Evolutionary conservation across 2,888 invertebrate species (phyloP), one percentile per base, ranked within the genome.

Genomic region (Ophion costatus): DNA sequence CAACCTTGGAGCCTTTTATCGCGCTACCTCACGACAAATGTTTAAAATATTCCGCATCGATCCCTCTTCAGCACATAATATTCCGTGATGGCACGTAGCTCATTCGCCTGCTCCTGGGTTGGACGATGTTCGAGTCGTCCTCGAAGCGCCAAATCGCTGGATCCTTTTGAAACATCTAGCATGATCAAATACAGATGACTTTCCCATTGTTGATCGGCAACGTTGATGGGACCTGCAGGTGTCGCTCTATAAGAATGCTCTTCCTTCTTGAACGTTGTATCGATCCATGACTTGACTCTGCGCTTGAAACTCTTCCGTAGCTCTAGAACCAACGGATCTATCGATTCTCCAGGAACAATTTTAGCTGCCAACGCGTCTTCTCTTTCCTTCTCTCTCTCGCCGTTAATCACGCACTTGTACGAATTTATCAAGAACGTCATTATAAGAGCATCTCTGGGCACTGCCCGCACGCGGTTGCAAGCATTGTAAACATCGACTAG

Each of bases 341-440:
- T 42, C n/a, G 69, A 33, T 10, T 81, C 78, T 33, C 84, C 81
- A 11, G 57, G 22, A 22, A 84, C 64, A 24, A 81, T 70, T 11
- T 57, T 57, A 17, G 59, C 74, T 63, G 67, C 61, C 1, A 84
- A 57, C 20, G 75, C 11, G 14, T 38, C n/a, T n/a, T 38, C 11
- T 7, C 11, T 38, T 17, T 20, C 17, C 59, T 9, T 17, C 11
- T 51, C 33, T 0, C 1, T 59, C 14, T 14, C 11, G 7, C 10
- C 3, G 17, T 2, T 71, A 9, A 4, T 76, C 3, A 14, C 1
- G 59, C 83, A 83, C 11, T n/a, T 70, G 17, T 64, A 64, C 2
- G 33, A 63, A 20, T 76, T 70, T 1, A 76, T n/a, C 64, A 71
- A 2, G 7, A 66, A 22, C 11, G 2, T 29, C 0, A 66, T 17